These are phyloP conservation scores for Busseola fusca DNA, from an alignment of 2,888 invertebrate species.

Conservation along the genomic window DNA sequence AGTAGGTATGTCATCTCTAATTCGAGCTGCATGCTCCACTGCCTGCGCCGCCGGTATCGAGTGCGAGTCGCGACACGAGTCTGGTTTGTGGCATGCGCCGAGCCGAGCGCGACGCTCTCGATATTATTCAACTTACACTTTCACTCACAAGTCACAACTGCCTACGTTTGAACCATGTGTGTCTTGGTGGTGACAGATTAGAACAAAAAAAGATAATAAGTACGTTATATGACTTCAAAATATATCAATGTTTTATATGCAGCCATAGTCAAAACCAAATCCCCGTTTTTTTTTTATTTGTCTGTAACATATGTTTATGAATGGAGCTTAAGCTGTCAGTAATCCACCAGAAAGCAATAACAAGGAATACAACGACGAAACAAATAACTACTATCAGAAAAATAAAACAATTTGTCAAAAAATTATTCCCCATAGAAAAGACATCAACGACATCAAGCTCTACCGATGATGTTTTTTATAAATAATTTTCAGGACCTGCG, in stretches of 20 bases:
- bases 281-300: too few relatives aligned
- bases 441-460: slow-evolving; percentile 55
- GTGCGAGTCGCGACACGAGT: slow-evolving; percentile 3
- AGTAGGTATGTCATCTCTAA: neutral
- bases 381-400: neutral
- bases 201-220: neutral
- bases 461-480: neutral
- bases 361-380: neutral
- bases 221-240: neutral
- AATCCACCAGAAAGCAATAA: neutral
- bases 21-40: slow-evolving; percentile 22
- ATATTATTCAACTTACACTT: slow-evolving; percentile 72
- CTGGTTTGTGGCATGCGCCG: slow-evolving; percentile 30
- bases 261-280: too few relatives aligned
- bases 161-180: slow-evolving; percentile 2
- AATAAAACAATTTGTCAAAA: neutral
- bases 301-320: neutral
- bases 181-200: neutral
- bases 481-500: neutral
- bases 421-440: slow-evolving; percentile 47
- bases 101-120: slow-evolving; percentile 62
- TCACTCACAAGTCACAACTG: slow-evolving; percentile 60
- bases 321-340: neutral
- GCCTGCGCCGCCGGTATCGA: slow-evolving; percentile 1
- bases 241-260: too few relatives aligned